These are phyloP conservation scores for Euplagia quadripunctaria DNA, from an alignment of 2,888 invertebrate species.

Conservation along the genomic window DNA sequence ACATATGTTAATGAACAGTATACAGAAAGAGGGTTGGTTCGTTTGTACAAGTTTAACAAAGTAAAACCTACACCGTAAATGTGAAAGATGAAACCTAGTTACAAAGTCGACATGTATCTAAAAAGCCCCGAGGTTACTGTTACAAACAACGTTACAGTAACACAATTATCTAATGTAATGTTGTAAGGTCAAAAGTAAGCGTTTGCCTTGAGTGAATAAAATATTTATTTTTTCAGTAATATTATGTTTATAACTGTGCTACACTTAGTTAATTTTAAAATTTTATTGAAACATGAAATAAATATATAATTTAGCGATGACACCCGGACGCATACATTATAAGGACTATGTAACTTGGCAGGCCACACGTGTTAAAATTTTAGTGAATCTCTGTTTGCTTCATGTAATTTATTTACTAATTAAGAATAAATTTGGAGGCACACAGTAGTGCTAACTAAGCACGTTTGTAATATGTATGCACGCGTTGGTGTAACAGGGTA, in stretches of 20 bases:
- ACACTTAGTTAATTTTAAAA: no score
- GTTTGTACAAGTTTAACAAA: conserved; percentile 5
- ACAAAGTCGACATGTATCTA: conserved; percentile 3
- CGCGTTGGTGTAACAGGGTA: no score
- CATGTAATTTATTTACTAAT: no score
- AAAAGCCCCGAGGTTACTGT: not conserved
- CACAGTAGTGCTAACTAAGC: no score
- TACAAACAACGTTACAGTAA: conserved; percentile 5
- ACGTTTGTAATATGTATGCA: no score
- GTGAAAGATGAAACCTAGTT: conserved; percentile 1
- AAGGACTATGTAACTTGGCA: no score
- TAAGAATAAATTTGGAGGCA: no score
- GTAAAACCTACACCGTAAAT: not conserved
- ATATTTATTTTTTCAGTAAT: not conserved
- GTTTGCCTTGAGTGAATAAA: not conserved
- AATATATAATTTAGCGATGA: no score
- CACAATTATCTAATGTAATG: not conserved
- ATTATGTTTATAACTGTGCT: not conserved
- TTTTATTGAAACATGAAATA: no score
- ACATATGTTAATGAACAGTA: not conserved
- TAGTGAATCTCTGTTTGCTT: no score
- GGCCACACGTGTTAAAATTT: no score
- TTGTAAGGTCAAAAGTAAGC: not conserved
- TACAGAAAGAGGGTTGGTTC: not conserved
- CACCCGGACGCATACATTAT: no score